phyloP scores from a whole-genome alignment of 2,888 invertebrate species.

The Ochlodes sylvanus region DNA sequence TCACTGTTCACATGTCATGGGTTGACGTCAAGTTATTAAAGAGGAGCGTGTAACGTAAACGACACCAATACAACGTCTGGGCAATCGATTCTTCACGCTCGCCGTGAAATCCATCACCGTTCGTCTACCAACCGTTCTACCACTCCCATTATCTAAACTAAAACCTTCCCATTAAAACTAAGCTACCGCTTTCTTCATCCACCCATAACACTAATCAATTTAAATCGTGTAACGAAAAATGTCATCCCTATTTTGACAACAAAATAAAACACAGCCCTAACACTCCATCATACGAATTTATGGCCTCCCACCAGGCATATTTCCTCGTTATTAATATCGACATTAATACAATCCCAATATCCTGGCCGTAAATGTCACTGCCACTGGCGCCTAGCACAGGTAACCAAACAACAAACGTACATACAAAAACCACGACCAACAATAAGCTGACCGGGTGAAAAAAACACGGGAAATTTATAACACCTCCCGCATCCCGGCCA shows the following conservation, averaged over 20 bases:
- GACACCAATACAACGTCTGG: slow-evolving; percentile 58
- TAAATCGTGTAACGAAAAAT: slow-evolving; percentile 50
- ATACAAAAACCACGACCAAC: slow-evolving; percentile 70
- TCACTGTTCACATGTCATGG: slow-evolving; percentile 29
- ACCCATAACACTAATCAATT: slow-evolving; percentile 52
- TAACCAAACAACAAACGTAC: slow-evolving; percentile 71
- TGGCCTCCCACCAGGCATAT: slow-evolving; percentile 63
- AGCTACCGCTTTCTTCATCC: slow-evolving; percentile 49
- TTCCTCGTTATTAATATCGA: slow-evolving; percentile 81
- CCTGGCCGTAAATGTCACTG: slow-evolving; percentile 81
- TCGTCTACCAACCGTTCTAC: slow-evolving; percentile 69
- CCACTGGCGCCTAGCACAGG: slow-evolving; percentile 83
- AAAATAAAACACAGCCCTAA: slow-evolving; percentile 59
- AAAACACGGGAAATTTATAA: slow-evolving; percentile 79
- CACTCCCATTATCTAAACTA: slow-evolving; percentile 63
- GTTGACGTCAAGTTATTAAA: slow-evolving; percentile 35
- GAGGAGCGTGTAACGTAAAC: slow-evolving; percentile 45
- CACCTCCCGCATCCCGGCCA: slow-evolving; percentile 70
- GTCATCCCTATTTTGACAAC: slow-evolving; percentile 70
- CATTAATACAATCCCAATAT: slow-evolving; percentile 83
- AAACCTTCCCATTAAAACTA: slow-evolving; percentile 56
- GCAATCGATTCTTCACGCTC: slow-evolving; percentile 75
- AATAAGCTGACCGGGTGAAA: slow-evolving; percentile 68
- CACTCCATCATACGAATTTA: slow-evolving; percentile 73
- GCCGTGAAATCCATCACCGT: slow-evolving; percentile 75